Conservation (phyloP, 2,888 invertebrate species). For the Chloroclystis v-ata region DNA sequence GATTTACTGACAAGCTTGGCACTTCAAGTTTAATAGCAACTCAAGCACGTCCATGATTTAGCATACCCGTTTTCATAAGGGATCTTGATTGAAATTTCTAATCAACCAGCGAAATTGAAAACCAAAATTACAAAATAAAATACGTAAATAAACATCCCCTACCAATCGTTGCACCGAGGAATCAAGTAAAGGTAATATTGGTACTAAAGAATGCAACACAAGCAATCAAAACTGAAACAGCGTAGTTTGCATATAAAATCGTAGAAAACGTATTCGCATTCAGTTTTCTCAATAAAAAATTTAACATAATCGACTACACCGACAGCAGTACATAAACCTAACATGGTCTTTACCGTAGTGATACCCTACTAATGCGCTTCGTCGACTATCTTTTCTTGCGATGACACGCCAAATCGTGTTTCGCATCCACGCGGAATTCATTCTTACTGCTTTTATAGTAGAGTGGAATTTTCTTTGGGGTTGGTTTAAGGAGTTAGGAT, state of each 20-base stretch:
- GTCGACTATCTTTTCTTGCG: slow-evolving; percentile 74
- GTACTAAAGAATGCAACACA: slow-evolving; percentile 2
- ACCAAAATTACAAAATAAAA: not conserved
- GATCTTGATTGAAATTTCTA: not conserved
- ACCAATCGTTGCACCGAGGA: not conserved
- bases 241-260: slow-evolving; percentile 30
- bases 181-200: not conserved
- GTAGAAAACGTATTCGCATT: slow-evolving; percentile 43
- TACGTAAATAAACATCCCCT: not conserved
- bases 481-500: slow-evolving; percentile 54
- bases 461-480: slow-evolving; percentile 46
- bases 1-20: slow-evolving; percentile 41
- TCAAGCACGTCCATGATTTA: slow-evolving; percentile 5
- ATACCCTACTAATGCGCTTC: slow-evolving; percentile 75
- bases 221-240: slow-evolving; percentile 25
- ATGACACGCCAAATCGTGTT: slow-evolving; percentile 67
- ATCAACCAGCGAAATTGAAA: not conserved
- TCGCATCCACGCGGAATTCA: slow-evolving; percentile 36
- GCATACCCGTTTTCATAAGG: not conserved
- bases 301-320: slow-evolving; percentile 65
- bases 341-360: slow-evolving; percentile 64
- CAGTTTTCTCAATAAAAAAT: slow-evolving; percentile 67
- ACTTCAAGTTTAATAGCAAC: slow-evolving; percentile 13
- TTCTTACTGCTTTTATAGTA: slow-evolving; percentile 41
- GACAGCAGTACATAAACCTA: slow-evolving; percentile 57